Evolutionary conservation across 2,797 vertebrate genomes (phyloP), one percentile per base, ranked within the genome.

Genomic region (Hippopotamyrus pictus): DNA sequence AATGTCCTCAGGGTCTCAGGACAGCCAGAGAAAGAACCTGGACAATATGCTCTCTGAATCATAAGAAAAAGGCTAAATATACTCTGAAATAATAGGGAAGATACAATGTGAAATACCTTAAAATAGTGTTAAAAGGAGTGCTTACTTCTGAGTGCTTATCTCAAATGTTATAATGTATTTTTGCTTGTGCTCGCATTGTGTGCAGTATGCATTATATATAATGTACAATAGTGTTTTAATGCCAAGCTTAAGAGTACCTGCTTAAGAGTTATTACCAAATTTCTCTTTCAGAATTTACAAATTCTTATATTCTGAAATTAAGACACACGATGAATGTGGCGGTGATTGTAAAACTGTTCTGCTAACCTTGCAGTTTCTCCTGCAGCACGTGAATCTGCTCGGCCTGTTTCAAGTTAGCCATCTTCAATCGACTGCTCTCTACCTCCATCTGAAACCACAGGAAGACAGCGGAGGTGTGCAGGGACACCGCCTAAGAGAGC

Each of bases 361-460:
- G 8, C 90, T 95, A 94, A 99, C 98, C 96, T 95, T 97, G 97
- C 1, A 98, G 91, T 65, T 97, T 96, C 90, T 96, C 96, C 91
- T 96, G 97, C 91, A 99, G 96, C 85, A 94, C 86, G 92, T 95
- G 93, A 86, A 98, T 97, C 94, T 98, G 97, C 69, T 97, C 97
- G 0, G 92, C 94, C 92, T 98, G 97, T 89, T 93, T 97, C 92
- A 95, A 91, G 92, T 98, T 99, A 86, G 93, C 94, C 92, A 92
- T 93, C 94, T 97, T 98, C 93, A 98, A 92, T 90, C 96, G 96
- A 92, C 97, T 97, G 95, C 98, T 99, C 94, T 98, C 98, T 37
- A 95, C 93, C 93, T 99, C 98, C 94, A 99, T 97, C 98, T 99
- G 92, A 46, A 91, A 92, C 92, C 82, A 1, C 33, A 69, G 12